A percentile compares a stretch with the other conserved stretches of the same genome.
Conservation (phyloP, 2,113 vertebrate species). For the Nerophis ophidion region DNA sequence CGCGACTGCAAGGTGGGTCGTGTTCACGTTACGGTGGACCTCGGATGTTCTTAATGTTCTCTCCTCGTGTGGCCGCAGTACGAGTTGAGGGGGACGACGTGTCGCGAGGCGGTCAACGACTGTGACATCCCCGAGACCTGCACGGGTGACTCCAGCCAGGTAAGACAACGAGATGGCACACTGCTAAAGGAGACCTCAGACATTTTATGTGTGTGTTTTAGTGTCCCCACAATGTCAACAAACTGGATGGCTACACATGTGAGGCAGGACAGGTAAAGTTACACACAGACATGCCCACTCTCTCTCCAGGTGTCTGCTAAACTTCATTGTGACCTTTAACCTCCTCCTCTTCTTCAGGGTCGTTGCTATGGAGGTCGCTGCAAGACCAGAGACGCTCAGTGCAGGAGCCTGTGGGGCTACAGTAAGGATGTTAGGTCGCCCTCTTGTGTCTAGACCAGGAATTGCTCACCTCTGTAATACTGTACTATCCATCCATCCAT, state of each 20-base stretch:
- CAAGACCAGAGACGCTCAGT: conserved; percentile 90
- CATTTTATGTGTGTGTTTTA: conserved; percentile 30
- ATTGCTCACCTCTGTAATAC: not conserved
- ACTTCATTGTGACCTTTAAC: not conserved
- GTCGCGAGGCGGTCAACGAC: conserved; percentile 85
- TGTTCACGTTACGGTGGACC: not conserved
- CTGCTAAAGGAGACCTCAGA: not conserved
- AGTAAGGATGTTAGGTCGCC: conserved; percentile 57
- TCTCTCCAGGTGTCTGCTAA: not conserved
- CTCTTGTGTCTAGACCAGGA: not conserved
- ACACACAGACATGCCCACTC: no score
- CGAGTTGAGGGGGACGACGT: conserved; percentile 82
- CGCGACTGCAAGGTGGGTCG: conserved; percentile 83
- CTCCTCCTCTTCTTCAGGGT: conserved; percentile 68
- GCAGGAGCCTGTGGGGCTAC: conserved; percentile 83
- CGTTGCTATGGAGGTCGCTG: conserved; percentile 92
- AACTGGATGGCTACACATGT: conserved; percentile 91
- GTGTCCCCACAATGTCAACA: conserved; percentile 94
- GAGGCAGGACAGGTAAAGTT: conserved; percentile 83
- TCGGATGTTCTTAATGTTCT: not conserved
- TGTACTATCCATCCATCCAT: no score
- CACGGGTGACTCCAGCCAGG: conserved; percentile 93
- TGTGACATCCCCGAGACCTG: conserved; percentile 92
- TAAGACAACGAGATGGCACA: conserved; percentile 69
- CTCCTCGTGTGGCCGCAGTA: conserved; percentile 68